Percentiles rank a stretch among this genome's conserved stretches.
phyloP scores from a whole-genome alignment of 2,797 vertebrate genomes.

The Chloroceryle amazona region DNA sequence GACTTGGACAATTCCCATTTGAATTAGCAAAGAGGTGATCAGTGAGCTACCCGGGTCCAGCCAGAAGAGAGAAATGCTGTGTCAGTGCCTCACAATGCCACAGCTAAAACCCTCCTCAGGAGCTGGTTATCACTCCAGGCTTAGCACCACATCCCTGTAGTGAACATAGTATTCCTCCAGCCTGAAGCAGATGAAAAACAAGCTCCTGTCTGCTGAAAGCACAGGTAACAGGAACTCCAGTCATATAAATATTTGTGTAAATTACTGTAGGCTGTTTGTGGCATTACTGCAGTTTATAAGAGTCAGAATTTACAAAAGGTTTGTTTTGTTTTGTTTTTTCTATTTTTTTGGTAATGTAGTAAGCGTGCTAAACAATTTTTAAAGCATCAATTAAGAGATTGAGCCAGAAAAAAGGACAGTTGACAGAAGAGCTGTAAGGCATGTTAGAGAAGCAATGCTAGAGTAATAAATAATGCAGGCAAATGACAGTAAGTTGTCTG shows the following conservation, averaged over 20 bases:
- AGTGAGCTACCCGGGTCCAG: rapidly evolving
- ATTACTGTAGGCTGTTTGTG: background rate
- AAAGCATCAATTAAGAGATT: background rate
- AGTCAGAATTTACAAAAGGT: background rate
- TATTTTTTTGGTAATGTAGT: background rate
- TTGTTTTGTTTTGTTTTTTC: background rate
- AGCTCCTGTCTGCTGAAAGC: background rate
- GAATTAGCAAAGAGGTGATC: background rate
- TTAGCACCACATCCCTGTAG: background rate
- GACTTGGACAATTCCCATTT: background rate
- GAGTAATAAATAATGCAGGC: background rate
- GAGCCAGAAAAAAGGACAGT: background rate
- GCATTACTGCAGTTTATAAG: background rate
- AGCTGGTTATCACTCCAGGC: background rate
- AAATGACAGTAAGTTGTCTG: background rate
- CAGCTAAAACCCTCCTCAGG: background rate
- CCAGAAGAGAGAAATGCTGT: background rate
- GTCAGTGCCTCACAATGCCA: background rate
- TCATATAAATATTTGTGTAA: background rate
- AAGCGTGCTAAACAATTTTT: background rate
- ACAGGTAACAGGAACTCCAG: background rate
- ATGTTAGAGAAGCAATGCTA: background rate
- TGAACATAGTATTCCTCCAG: background rate
- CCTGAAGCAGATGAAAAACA: background rate
- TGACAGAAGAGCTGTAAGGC: background rate